phyloP scores from a whole-genome alignment of 2,113 vertebrate species.

The Turdus rufiventris region DNA sequence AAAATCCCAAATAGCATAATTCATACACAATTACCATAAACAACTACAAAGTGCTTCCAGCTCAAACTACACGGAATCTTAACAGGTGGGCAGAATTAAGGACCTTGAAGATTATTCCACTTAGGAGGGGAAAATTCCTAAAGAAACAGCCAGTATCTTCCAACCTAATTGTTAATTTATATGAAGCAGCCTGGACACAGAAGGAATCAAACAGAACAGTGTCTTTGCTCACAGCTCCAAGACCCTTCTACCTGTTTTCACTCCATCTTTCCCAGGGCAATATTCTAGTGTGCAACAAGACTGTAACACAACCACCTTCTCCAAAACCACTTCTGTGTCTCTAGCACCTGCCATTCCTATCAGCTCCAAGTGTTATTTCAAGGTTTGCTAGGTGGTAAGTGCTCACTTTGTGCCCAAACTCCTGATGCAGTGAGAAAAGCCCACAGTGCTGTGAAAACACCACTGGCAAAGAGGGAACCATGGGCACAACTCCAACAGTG shows the following conservation, averaged over 20 bases:
- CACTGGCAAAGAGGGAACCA: background rate
- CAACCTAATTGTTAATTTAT: background rate
- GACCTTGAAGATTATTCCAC: background rate
- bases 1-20: background rate
- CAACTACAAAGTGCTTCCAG: background rate
- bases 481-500: background rate
- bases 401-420: background rate
- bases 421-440: background rate
- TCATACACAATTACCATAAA: background rate
- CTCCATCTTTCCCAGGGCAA: background rate
- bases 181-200: background rate
- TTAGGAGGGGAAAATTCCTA: background rate
- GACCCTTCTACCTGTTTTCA: background rate
- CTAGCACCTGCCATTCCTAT: background rate
- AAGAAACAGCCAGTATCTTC: background rate
- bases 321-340: background rate
- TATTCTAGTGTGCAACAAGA: accelerated
- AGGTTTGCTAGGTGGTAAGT: background rate
- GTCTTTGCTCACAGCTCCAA: background rate
- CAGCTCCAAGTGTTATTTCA: background rate
- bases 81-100: background rate
- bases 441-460: background rate
- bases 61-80: background rate
- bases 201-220: background rate
- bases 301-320: background rate